phyloP scores from a whole-genome alignment of 2,797 vertebrate genomes.

The Sciurus vulgaris region DNA sequence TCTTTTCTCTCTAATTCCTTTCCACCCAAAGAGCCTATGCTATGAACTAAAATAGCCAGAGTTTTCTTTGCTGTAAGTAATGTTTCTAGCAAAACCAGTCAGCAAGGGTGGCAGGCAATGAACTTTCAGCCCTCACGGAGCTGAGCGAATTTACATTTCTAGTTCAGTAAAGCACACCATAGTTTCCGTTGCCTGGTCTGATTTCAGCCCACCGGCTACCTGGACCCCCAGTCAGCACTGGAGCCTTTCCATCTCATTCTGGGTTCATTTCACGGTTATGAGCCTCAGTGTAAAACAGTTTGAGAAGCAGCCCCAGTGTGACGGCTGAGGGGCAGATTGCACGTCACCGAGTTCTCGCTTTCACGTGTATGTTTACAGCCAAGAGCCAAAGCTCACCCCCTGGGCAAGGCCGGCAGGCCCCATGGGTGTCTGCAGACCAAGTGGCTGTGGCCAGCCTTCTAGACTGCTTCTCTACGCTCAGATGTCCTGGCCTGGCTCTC shows the following conservation, averaged over 20 bases:
- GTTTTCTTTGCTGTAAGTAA: neutral
- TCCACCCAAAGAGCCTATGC: neutral
- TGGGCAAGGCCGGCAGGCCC: neutral
- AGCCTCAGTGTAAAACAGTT: neutral
- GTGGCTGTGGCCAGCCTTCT: constrained; percentile 56
- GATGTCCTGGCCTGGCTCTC: neutral
- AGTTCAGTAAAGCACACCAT: neutral
- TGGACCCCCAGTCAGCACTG: neutral
- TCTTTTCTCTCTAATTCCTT: constrained; percentile 66
- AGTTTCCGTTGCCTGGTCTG: neutral
- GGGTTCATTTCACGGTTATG: neutral
- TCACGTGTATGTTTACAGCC: neutral
- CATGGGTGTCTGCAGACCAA: fast-evolving
- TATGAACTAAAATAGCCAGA: constrained; percentile 61
- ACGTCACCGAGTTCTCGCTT: neutral
- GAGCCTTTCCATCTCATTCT: neutral
- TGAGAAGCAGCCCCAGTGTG: neutral
- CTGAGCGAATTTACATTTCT: neutral
- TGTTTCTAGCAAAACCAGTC: constrained; percentile 16
- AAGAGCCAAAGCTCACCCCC: neutral
- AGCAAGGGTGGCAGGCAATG: constrained; percentile 47
- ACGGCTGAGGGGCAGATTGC: neutral
- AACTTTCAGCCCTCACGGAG: neutral
- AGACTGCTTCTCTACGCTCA: neutral
- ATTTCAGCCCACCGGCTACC: neutral